These are phyloP conservation scores for Dromiciops gliroides DNA, from an alignment of 2,113 vertebrate species.

Conservation along the genomic window DNA sequence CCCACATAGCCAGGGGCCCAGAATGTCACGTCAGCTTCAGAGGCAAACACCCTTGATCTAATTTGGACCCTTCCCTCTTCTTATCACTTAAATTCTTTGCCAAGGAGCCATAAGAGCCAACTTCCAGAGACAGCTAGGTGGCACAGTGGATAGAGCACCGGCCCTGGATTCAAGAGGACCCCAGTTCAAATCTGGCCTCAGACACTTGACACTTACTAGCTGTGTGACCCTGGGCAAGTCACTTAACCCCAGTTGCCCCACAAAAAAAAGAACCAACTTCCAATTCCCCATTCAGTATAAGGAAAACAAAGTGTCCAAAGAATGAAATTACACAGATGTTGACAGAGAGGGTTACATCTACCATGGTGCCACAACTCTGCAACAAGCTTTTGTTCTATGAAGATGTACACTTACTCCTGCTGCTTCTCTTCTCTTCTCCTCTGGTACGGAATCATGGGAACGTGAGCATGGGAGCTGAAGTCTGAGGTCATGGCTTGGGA, in stretches of 20 bases:
- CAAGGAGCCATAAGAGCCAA: neutral
- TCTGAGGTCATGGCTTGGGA: neutral
- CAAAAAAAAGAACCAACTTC: neutral
- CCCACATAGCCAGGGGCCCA: neutral
- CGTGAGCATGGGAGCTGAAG: no score
- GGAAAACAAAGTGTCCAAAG: neutral
- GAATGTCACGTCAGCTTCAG: neutral
- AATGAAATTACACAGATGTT: neutral
- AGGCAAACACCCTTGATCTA: neutral
- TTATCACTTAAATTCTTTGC: neutral
- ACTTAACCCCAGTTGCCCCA: no score
- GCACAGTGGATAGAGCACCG: no score
- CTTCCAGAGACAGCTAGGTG: no score
- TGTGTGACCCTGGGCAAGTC: no score
- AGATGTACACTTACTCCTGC: neutral
- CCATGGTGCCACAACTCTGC: neutral
- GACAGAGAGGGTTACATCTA: neutral
- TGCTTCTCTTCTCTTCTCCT: neutral
- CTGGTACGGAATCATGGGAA: neutral
- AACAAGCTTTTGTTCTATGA: neutral
- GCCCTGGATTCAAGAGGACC: no score
- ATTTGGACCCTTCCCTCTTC: neutral
- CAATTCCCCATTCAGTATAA: neutral
- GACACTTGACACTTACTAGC: no score
- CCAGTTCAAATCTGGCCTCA: no score